Percentiles rank a stretch among this genome's conserved stretches.
phyloP scores from a whole-genome alignment of 2,888 invertebrate genomes.

The Zootermopsis nevadensis region DNA sequence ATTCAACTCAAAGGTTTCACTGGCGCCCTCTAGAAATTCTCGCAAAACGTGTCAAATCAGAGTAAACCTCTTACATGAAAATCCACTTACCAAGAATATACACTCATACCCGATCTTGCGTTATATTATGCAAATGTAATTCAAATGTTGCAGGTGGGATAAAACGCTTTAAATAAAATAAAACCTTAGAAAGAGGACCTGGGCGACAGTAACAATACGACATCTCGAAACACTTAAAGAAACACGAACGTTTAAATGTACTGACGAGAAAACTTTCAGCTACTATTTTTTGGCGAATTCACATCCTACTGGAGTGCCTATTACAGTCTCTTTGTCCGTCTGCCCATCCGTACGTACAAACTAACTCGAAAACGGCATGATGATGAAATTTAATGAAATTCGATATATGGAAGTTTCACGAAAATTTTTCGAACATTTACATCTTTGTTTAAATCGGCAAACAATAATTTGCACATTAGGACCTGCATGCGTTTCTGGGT shows the following conservation, averaged over 20 bases:
- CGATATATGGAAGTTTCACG: too few species aligned
- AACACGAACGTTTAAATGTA: not conserved
- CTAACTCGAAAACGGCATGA: too few species aligned
- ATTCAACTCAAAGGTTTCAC: not conserved
- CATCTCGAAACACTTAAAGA: not conserved
- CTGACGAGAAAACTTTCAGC: too few species aligned
- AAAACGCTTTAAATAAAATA: not conserved
- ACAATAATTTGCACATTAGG: too few species aligned
- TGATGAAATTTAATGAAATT: too few species aligned
- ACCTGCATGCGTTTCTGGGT: too few species aligned
- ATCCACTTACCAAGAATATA: slow-evolving; percentile 1
- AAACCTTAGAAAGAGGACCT: not conserved
- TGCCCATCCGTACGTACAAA: too few species aligned
- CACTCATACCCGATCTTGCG: not conserved
- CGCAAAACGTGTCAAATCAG: not conserved
- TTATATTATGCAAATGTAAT: not conserved
- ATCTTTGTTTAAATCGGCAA: too few species aligned
- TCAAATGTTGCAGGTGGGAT: not conserved
- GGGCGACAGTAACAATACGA: not conserved
- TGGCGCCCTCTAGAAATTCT: not conserved
- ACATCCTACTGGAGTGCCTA: too few species aligned
- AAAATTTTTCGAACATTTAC: too few species aligned
- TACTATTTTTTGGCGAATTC: too few species aligned
- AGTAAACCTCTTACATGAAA: slow-evolving; percentile 4
- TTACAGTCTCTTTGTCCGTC: too few species aligned